These are phyloP conservation scores for Eulacestoma nigropectus DNA, from an alignment of 2,113 vertebrate species.

Conservation along the genomic window DNA sequence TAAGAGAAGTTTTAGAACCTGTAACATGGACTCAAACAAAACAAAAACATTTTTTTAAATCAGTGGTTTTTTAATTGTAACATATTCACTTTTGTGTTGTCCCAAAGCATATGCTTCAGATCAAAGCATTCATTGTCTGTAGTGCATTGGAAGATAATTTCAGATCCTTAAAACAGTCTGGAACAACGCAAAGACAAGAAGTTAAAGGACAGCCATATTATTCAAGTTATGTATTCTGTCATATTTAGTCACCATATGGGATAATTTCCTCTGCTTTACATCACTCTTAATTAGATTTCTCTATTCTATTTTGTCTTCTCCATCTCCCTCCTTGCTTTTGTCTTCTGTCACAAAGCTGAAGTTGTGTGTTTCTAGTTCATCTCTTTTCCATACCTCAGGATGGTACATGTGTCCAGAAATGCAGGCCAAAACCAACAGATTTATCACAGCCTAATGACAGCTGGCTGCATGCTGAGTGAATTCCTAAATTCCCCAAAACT, in stretches of 20 bases:
- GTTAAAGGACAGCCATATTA: not conserved
- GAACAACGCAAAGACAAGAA: not conserved
- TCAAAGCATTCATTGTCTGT: not conserved
- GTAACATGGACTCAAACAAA: not conserved
- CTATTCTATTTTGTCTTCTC: not conserved
- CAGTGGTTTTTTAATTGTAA: not conserved
- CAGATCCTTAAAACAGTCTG: not conserved
- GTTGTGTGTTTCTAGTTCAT: constrained; percentile 52
- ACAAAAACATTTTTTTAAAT: not conserved
- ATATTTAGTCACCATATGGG: not conserved
- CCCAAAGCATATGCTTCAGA: not conserved
- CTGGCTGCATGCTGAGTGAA: constrained; percentile 64
- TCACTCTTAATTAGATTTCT: not conserved
- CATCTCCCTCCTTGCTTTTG: not conserved
- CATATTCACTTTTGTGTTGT: not conserved
- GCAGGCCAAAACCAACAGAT: constrained; percentile 71
- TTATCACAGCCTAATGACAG: constrained; percentile 72
- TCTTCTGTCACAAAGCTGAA: constrained; percentile 15
- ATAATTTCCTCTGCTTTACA: not conserved
- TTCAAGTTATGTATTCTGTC: not conserved
- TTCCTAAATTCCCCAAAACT: constrained; percentile 62
- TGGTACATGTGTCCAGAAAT: constrained; percentile 54
- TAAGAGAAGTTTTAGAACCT: not conserved
- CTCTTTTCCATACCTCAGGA: constrained; percentile 65
- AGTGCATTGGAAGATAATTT: not conserved